Base-by-base conservation (phyloP, 2,113 vertebrate species). In the Neotoma lepida region DNA sequence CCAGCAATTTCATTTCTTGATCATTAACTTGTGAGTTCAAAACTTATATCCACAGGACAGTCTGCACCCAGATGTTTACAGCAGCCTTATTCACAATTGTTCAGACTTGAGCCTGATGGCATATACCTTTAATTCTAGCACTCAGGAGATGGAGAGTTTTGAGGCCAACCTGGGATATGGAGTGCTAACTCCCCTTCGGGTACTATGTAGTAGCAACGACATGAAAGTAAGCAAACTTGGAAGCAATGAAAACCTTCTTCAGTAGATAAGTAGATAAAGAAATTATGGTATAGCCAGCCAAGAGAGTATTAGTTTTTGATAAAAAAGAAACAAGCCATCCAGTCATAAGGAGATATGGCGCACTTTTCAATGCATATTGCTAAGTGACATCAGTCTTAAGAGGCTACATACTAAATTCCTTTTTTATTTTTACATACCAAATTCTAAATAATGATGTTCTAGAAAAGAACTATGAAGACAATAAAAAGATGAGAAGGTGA, bases 401-500 rank as follows among this genome's bases (percentile, higher is more conserved):
- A 93, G 33, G 17, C 18, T 81, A 71, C 20, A 58, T 81, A 58
- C 39, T 74, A 74, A 74, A 44, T 74, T 74, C 24, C 46, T 26
- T 74, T 74, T 44, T 44, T 44, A 74, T 46, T 74, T 74, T 74
- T 28, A 46, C 39, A 41, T n/a, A 18, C 15, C 35, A 70, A 70
- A n/a, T 78, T 28, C 46, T 51, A 78, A 78, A 78, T 64, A 78
- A 78, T 64, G 44, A 66, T n/a, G 26, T 93, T 87, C 84, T 93
- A 15, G 18, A 87, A 58, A 56, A 87, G 22, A 56, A 77, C 71
- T 58, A 70, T 70, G 39, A 73, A 68, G 61, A 44, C 20, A 78
- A 22, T 44, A 56, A 86, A 87, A 87, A 77, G 46, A 80, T 68
- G 20, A 93, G 49, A 56, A 63, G 49, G 35, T 92, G 73, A 70